These are phyloP conservation scores for Semaprochilodus insignis DNA, from an alignment of 2,797 vertebrate genomes.

Conservation along the genomic window DNA sequence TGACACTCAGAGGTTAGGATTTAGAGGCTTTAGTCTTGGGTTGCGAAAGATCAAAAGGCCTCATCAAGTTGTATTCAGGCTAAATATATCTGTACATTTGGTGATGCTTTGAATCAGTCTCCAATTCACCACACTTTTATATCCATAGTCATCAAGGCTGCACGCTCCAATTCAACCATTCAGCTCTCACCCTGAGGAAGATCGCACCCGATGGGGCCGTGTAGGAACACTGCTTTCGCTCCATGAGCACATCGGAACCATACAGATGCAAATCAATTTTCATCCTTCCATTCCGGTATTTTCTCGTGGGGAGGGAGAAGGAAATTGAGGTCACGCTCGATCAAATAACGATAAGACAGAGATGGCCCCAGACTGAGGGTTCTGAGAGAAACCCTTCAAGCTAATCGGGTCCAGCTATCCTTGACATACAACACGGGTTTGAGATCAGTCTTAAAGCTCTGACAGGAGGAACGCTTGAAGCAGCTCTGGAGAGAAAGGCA, in stretches of 20 bases:
- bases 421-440: background rate
- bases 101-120: slow-evolving; percentile 36
- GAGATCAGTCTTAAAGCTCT: slow-evolving; percentile 23
- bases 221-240: slow-evolving; percentile 22
- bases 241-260: slow-evolving; percentile 35
- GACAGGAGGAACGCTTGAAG: slow-evolving; percentile 24
- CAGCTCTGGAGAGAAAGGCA: slow-evolving; percentile 27
- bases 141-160: slow-evolving; percentile 33
- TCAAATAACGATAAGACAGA: slow-evolving; percentile 55
- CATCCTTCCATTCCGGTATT: slow-evolving; percentile 40
- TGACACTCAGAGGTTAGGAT: slow-evolving; percentile 39
- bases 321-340: slow-evolving; percentile 58
- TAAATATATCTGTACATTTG: slow-evolving; percentile 39
- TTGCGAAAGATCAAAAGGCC: slow-evolving; percentile 25
- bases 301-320: slow-evolving; percentile 43
- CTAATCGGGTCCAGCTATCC: background rate
- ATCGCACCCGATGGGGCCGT: slow-evolving; percentile 16
- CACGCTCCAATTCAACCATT: slow-evolving; percentile 42
- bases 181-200: slow-evolving; percentile 20
- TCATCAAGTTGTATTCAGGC: slow-evolving; percentile 47
- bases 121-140: slow-evolving; percentile 34
- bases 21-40: slow-evolving; percentile 23
- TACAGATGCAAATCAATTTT: slow-evolving; percentile 61
- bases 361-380: slow-evolving; percentile 36
- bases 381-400: slow-evolving; percentile 25